Conservation (phyloP, 2,888 invertebrate genomes). For the Acanthococcus lagerstroemiae region DNA sequence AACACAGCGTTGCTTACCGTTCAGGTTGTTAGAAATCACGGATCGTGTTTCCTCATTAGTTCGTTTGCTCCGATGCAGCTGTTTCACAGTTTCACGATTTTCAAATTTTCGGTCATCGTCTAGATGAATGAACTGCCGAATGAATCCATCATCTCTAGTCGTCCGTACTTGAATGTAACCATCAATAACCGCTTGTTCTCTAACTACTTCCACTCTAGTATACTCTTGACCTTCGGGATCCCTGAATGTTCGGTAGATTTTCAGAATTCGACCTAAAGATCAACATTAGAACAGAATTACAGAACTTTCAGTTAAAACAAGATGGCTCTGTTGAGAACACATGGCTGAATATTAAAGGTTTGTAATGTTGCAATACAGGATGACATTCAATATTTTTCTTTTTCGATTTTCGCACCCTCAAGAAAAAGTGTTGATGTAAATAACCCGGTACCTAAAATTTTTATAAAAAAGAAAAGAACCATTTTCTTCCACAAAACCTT, state of each 20-base stretch:
- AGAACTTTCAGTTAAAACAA: too few relatives aligned
- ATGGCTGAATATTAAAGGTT: too few relatives aligned
- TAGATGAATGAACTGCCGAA: slow-evolving; percentile 86
- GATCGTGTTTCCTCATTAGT: slow-evolving; percentile 74
- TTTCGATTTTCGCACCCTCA: too few relatives aligned
- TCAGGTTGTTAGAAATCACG: slow-evolving; percentile 40
- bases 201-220: slow-evolving; percentile 82
- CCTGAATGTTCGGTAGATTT: slow-evolving; percentile 84
- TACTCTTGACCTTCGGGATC: slow-evolving; percentile 81
- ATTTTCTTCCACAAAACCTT: too few relatives aligned
- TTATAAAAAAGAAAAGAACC: too few relatives aligned
- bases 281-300: too few relatives aligned
- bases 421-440: too few relatives aligned
- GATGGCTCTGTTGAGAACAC: too few relatives aligned
- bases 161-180: slow-evolving; percentile 91
- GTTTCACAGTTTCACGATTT: slow-evolving; percentile 91
- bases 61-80: slow-evolving; percentile 82
- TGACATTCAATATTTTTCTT: too few relatives aligned
- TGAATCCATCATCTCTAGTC: slow-evolving; percentile 85
- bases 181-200: slow-evolving; percentile 90
- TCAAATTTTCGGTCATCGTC: slow-evolving; percentile 98
- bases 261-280: slow-evolving; percentile 59
- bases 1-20: background rate
- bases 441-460: too few relatives aligned
- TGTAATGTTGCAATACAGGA: too few relatives aligned